phyloP scores from a whole-genome alignment of 2,113 vertebrate genomes.

The Pangasianodon gigas region DNA sequence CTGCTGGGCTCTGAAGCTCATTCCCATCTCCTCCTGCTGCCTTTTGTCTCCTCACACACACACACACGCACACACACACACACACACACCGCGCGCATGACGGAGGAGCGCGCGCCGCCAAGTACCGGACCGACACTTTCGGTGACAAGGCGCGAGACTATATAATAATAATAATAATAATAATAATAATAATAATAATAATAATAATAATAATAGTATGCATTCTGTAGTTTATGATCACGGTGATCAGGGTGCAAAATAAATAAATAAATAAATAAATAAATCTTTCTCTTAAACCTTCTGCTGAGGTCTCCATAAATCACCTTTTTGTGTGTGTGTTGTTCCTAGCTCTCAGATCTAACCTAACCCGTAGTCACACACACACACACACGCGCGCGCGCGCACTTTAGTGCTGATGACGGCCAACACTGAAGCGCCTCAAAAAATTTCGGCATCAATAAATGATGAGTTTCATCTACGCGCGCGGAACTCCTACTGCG shows the following conservation, averaged over 20 bases:
- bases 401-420: neutral
- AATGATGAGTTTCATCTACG: constrained; percentile 64
- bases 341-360: neutral
- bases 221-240: neutral
- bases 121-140: neutral
- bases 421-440: constrained; percentile 34
- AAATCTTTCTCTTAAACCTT: neutral
- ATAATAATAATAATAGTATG: constrained; percentile 19
- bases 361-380: neutral
- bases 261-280: neutral
- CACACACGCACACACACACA: neutral
- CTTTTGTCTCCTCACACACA: constrained; percentile 78
- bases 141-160: neutral
- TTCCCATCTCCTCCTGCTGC: constrained; percentile 88
- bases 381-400: constrained; percentile 12
- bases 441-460: constrained; percentile 56
- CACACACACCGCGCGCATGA: neutral
- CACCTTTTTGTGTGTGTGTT: neutral
- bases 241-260: neutral
- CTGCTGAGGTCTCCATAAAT: neutral
- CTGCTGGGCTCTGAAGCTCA: constrained; percentile 89
- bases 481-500: constrained; percentile 69
- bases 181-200: constrained; percentile 27
- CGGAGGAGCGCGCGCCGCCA: neutral
- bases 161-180: neutral